A percentile compares a stretch with the other conserved stretches of the same genome.
Evolutionary conservation across 2,888 invertebrate species (phyloP).

Genomic region (Sinohyriopsis cumingii): DNA sequence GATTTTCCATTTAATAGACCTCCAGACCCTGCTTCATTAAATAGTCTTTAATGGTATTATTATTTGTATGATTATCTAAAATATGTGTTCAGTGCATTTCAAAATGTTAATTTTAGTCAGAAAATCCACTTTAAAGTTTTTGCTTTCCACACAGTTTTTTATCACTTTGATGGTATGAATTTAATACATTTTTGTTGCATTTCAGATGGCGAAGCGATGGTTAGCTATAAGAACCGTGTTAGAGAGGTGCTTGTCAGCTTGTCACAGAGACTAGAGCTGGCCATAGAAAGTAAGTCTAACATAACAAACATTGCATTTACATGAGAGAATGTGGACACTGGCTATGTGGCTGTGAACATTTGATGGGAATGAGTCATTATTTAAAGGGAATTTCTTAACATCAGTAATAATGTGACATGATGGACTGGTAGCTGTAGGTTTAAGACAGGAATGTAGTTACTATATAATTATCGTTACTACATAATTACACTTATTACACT

Average conservation of each 20-base stretch:
- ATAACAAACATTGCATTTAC: background rate
- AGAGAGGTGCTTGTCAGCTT: constrained; percentile 56
- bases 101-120: too few relatives aligned
- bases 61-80: too few relatives aligned
- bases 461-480: too few relatives aligned
- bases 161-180: too few relatives aligned
- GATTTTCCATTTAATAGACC: too few relatives aligned
- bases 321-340: background rate
- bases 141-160: too few relatives aligned
- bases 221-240: constrained; percentile 50
- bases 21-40: too few relatives aligned
- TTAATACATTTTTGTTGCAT: background rate
- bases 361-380: background rate
- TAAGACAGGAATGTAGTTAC: too few relatives aligned
- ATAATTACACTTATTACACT: too few relatives aligned
- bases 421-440: background rate
- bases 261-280: constrained; percentile 57
- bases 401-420: background rate
- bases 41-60: too few relatives aligned
- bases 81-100: too few relatives aligned
- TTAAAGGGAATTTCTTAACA: background rate
- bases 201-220: constrained; percentile 62
- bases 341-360: background rate
- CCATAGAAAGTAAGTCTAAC: constrained; percentile 59
- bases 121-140: too few relatives aligned